A percentile compares a stretch with the other conserved stretches of the same genome.
phyloP scores from a whole-genome alignment of 2,113 vertebrate genomes.

The Cisticola juncidis region DNA sequence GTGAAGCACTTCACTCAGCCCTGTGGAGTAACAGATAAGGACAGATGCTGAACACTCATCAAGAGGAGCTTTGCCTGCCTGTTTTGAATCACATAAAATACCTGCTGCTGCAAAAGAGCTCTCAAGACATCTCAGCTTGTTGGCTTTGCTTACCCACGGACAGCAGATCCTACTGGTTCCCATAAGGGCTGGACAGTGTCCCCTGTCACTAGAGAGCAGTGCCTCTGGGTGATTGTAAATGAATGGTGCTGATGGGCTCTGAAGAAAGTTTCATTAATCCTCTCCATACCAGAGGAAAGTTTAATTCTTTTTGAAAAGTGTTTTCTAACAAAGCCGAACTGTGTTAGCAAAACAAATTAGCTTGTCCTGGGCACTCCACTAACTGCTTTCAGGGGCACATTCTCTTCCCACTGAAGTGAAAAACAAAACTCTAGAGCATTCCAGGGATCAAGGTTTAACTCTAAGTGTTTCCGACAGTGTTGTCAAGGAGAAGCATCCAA shows the following conservation, averaged over 20 bases:
- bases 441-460: neutral
- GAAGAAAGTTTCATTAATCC: constrained; percentile 33
- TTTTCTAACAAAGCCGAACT: neutral
- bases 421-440: neutral
- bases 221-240: neutral
- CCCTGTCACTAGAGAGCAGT: neutral
- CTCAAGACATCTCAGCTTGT: neutral
- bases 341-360: constrained; percentile 50
- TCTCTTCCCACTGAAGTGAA: neutral
- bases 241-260: constrained; percentile 15
- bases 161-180: neutral
- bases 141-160: neutral
- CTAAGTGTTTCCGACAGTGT: neutral
- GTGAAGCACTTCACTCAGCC: neutral
- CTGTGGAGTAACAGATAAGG: neutral
- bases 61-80: neutral
- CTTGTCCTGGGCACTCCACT: neutral
- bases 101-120: neutral
- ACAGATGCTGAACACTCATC: neutral
- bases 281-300: neutral
- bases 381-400: neutral
- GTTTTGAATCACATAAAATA: neutral
- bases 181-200: neutral
- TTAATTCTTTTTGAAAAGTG: constrained; percentile 36
- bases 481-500: neutral